Evolutionary conservation across 2,888 invertebrate genomes (phyloP).

Genomic region (Lamellibrachia satsuma): DNA sequence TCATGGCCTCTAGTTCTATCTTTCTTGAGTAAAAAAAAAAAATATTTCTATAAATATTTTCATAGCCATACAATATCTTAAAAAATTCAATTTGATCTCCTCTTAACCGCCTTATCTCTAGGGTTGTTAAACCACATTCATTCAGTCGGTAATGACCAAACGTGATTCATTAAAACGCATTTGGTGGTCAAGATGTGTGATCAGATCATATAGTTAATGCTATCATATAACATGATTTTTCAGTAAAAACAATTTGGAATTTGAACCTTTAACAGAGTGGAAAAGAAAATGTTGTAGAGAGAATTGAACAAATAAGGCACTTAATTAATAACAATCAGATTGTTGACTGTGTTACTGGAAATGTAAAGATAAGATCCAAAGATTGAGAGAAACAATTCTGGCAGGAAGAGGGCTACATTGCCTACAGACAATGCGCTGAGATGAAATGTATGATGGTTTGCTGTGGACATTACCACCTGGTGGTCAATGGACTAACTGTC

Average conservation of each 20-base stretch:
- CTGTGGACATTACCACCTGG: not conserved
- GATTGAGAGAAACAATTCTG: too few species aligned
- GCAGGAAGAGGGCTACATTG: too few species aligned
- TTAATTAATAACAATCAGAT: not conserved
- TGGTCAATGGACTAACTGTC: not conserved
- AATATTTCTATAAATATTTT: too few species aligned
- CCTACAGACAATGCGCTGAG: not conserved
- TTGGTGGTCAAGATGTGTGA: not conserved
- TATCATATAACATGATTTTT: not conserved
- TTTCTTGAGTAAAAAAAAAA: too few species aligned
- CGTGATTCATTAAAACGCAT: not conserved
- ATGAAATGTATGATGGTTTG: not conserved
- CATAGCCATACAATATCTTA: too few species aligned
- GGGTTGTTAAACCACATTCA: too few species aligned
- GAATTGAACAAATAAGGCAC: not conserved
- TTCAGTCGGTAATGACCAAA: not conserved
- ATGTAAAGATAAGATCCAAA: not conserved
- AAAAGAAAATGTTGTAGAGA: not conserved
- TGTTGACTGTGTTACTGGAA: not conserved
- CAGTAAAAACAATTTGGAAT: not conserved
- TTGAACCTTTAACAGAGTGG: not conserved
- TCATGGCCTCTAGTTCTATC: too few species aligned
- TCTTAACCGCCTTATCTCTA: too few species aligned
- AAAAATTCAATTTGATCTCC: too few species aligned
- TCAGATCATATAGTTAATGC: not conserved